A percentile compares a stretch with the other conserved stretches of the same genome.
These are phyloP conservation scores for Aphelenchoides fujianensis DNA, from an alignment of 1,140 invertebrate species.

Conservation along the genomic window DNA sequence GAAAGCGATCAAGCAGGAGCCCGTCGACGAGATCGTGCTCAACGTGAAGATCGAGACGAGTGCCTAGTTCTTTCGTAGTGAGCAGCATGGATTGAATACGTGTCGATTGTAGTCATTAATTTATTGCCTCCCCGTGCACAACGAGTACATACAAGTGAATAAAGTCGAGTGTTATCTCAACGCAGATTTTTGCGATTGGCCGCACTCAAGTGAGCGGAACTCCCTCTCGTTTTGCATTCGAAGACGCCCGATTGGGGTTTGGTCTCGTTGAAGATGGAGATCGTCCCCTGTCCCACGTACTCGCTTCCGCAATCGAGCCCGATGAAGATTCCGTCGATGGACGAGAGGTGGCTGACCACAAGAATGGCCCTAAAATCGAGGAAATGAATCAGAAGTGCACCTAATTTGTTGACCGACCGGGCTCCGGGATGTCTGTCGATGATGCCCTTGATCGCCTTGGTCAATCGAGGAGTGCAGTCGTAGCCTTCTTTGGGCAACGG, in stretches of 20 bases:
- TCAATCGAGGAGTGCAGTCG: constrained; percentile 41
- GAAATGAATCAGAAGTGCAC: no score
- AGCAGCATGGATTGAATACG: no score
- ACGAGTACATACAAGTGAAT: neutral
- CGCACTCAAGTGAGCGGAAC: neutral
- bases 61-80: no score
- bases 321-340: constrained; percentile 55
- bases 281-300: constrained; percentile 58
- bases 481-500: constrained; percentile 48
- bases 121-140: neutral
- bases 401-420: no score
- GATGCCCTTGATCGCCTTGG: constrained; percentile 40
- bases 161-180: neutral
- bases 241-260: neutral
- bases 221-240: neutral
- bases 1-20: neutral
- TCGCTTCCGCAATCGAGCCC: constrained; percentile 49
- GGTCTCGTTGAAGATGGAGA: constrained; percentile 34
- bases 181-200: constrained; percentile 5
- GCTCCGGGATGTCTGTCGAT: constrained; percentile 31
- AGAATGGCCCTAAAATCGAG: constrained; percentile 25
- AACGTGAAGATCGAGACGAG: neutral
- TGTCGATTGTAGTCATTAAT: neutral
- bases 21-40: neutral
- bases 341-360: constrained; percentile 49